Conservation (phyloP, 92 coral and sea anemone genomes). For the Parazoanthus atlanticus region DNA sequence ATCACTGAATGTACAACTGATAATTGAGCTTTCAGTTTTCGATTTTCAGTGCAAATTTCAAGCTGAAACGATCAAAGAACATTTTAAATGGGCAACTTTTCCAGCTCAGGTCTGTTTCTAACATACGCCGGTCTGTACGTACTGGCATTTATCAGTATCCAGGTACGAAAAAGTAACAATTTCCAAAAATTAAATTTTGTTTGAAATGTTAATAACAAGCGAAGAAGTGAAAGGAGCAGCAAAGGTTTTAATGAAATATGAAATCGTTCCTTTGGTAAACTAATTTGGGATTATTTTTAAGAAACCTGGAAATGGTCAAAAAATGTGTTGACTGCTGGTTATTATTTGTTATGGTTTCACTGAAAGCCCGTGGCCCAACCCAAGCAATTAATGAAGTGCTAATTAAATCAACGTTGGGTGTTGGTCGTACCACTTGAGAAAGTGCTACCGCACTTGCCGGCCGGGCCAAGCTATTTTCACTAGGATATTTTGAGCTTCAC, state of each 20-base stretch:
- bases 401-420: constrained; percentile 43
- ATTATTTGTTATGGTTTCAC: constrained; percentile 25
- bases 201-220: not conserved
- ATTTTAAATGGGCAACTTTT: no score
- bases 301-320: constrained; percentile 30
- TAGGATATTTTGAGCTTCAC: constrained; percentile 21
- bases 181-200: not conserved
- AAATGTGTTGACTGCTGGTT: constrained; percentile 26
- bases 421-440: constrained; percentile 5
- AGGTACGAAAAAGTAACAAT: not conserved
- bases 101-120: no score
- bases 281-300: not conserved
- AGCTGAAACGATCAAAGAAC: no score
- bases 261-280: not conserved
- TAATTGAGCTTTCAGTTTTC: no score
- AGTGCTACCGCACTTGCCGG: constrained; percentile 2
- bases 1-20: no score
- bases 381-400: constrained; percentile 48
- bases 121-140: no score
- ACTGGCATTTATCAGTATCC: not conserved
- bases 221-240: not conserved
- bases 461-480: constrained; percentile 6
- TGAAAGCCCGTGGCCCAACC: constrained; percentile 29
- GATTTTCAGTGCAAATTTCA: no score
- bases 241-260: not conserved